Evolutionary conservation across 2,888 invertebrate genomes (phyloP).

Genomic region (Notodonta dromedarius): DNA sequence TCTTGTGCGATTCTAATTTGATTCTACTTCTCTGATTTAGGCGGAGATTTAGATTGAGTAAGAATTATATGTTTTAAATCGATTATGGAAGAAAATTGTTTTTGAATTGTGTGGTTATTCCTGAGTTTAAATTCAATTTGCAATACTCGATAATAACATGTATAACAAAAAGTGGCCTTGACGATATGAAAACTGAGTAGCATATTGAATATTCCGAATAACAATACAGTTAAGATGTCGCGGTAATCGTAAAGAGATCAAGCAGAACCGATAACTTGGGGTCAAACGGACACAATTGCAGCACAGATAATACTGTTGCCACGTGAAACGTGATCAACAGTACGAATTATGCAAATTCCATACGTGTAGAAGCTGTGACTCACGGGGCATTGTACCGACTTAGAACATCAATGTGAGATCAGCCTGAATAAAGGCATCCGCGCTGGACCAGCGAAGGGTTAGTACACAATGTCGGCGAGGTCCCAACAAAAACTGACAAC

Average conservation of each 20-base stretch:
- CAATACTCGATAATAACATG: no score
- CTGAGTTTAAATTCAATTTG: no score
- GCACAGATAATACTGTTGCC: conserved; percentile 20
- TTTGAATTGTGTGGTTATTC: no score
- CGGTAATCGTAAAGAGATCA: conserved; percentile 2
- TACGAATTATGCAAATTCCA: conserved; percentile 50
- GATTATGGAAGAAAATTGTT: no score
- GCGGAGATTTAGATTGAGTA: no score
- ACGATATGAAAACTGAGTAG: background rate
- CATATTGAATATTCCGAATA: background rate
- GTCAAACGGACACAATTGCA: conserved; percentile 4
- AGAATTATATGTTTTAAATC: no score
- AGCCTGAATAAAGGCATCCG: conserved; percentile 76
- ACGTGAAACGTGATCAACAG: conserved; percentile 18
- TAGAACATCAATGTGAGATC: conserved; percentile 81
- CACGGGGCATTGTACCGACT: conserved; percentile 69
- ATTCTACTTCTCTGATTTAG: background rate
- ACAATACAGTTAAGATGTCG: conserved; percentile 2
- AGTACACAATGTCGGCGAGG: conserved; percentile 80
- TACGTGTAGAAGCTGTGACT: conserved; percentile 54
- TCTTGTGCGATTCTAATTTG: background rate
- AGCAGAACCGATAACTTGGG: background rate
- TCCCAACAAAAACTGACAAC: conserved; percentile 82
- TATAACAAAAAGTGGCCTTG: background rate
- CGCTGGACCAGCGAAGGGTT: conserved; percentile 78